A percentile compares a stretch with the other conserved stretches of the same genome.
Evolutionary conservation across 2,797 vertebrate species (phyloP).

Genomic region (Liparis tanakae): DNA sequence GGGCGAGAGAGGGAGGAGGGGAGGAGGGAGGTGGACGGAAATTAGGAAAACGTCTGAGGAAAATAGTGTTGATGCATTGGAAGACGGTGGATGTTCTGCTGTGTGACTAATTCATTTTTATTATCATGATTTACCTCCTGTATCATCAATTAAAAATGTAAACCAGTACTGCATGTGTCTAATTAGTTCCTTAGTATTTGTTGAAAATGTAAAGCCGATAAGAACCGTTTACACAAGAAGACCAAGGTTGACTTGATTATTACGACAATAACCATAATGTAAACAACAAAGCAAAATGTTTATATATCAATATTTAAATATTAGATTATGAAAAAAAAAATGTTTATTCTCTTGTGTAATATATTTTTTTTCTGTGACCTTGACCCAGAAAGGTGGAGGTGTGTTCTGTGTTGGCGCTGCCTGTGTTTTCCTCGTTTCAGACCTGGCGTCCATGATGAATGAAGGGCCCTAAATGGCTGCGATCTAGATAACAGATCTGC

Average conservation of each 20-base stretch:
- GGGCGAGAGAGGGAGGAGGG: constrained; percentile 67
- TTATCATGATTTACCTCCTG: constrained; percentile 16
- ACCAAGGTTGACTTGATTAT: background rate
- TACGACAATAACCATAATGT: background rate
- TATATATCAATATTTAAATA: background rate
- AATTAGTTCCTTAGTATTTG: constrained; percentile 11
- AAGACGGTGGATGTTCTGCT: constrained; percentile 22
- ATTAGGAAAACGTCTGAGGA: constrained; percentile 30
- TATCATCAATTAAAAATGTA: constrained; percentile 13
- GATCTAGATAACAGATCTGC: constrained; percentile 70
- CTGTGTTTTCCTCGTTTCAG: constrained; percentile 59
- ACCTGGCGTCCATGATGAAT: constrained; percentile 65
- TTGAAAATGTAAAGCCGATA: background rate
- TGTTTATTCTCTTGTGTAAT: background rate
- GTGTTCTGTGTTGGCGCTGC: constrained; percentile 38
- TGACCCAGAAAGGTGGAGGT: constrained; percentile 60
- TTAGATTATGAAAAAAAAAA: no score
- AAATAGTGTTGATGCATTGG: constrained; percentile 23
- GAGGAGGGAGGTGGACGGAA: constrained; percentile 83
- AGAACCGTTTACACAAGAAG: background rate
- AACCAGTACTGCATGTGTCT: background rate
- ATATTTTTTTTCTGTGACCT: constrained; percentile 41
- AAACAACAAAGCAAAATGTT: background rate
- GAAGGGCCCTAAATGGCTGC: constrained; percentile 65
- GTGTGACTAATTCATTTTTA: constrained; percentile 28